Base-by-base conservation (phyloP, 2,888 invertebrate species). In the Eupelmus urozonus region DNA sequence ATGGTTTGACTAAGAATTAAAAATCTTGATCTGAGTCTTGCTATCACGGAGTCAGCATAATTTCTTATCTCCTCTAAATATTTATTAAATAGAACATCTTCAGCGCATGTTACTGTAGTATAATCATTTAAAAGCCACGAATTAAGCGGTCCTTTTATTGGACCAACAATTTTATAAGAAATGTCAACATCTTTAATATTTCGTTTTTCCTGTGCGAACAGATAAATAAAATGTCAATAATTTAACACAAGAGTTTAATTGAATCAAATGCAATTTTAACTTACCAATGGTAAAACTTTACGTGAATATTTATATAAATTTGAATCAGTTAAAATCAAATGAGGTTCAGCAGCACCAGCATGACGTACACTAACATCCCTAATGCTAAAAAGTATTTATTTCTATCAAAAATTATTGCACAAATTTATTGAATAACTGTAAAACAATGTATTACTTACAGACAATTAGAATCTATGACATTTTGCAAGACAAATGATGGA, bases 81-180 rank as follows among this genome's bases (percentile, higher is more conserved):
- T 49, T 81, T 81, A 65, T 84, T 84, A 65, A 82, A 84, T 2
- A 79, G 16, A 0, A 70, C 53, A 76, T 84, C 83, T 11, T 62
- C 11, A 1, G 75, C n/a, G n/a, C 70, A 34, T 0, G 76, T 76
- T 45, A 57, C 20, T 0, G 81, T 57, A 1, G 57, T 57, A 60
- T 82, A 85, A 65, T 81, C 81, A 60, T 82, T 82, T 49, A 85
- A 60, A 2, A 85, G 63, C 85, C 84, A 85, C 0, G 81, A 51
- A 27, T 82, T 75, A 3, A 82, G 25, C 1, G 84, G 84, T n/a
- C 84, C 85, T 0, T 74, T 65, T 70, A 45, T 70, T 49, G 84
- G 81, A 20, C 80, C 76, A 53, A 81, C 80, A 34, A 85, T 83
- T 81, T 83, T 85, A 57, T 83, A 85, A 1, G 84, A 80, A 49